Evolutionary conservation across 2,113 vertebrate genomes (phyloP), one percentile per base, ranked within the genome.

Genomic region (Mustela nigripes): DNA sequence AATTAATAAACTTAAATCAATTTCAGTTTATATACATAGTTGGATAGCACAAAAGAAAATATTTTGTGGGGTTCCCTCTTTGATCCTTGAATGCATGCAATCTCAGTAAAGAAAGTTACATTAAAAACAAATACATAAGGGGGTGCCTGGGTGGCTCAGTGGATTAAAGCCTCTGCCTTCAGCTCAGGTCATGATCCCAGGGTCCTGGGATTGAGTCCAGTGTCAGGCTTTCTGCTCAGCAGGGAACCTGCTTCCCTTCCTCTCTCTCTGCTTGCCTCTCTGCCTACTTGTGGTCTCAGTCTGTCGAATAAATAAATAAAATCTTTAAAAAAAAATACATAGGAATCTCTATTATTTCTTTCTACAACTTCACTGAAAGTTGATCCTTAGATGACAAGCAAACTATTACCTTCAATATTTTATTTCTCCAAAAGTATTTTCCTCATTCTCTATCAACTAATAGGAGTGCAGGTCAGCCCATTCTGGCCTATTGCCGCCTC

Each of bases 391-490:
- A 31, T 71, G n/a, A 95, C 73, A 8, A 89, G 12, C 24, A 85
- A 73, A 79, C 3, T 14, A 39, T 69, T 94, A 84, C 36, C 39
- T 90, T 84, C 9, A 88, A 74, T 0, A 45, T 3, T 67, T 89
- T 28, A n/a, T 92, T 89, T 93, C 56, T 65, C 73, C 24, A 88
- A 76, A 95, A 89, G 12, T 28, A 45, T 69, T 92, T 89, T 8
- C 31, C 6, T 89, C 36, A 56, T 69, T 89, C 65, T 93, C 26
- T 58, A 76, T 74, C 26, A 92, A 67, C 78, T 50, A 79, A 82
- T 5, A 95, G 33, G 31, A 92, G 5, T 5, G 7, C 48, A 79
- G 9, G 24, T 84, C 22, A 42, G 45, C 8, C 14, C 31, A 39
- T 67, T 33, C 8, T 10, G 82, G 10, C 4, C 39, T 88, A 56